Evolutionary conservation across 2,797 vertebrate genomes (phyloP), one percentile per base, ranked within the genome.

Genomic region (Sternarchorhynchus goeldii): DNA sequence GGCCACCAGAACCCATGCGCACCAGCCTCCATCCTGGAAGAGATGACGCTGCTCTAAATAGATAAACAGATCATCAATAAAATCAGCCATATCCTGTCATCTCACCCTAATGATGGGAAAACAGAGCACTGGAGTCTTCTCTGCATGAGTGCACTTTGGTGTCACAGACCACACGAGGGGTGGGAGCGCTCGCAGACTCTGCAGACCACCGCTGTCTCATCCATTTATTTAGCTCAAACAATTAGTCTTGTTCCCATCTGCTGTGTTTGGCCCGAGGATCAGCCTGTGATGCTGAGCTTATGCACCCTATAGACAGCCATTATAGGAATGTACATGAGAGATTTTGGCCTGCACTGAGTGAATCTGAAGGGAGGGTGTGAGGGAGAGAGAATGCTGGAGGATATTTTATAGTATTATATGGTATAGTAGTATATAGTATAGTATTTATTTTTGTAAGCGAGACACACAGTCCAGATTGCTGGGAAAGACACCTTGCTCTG

Each of bases 321-420:
- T 83, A 87, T 78, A 84, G 62, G 78, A 84, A 85, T 76, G 73
- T 79, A 70, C 71, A 76, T 62, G 70, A 57, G 75, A 70, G 67
- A 83, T 59, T 76, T 82, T 60, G 59, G 18, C 68, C 68, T 16
- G 25, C 31, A 36, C 66, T 63, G 66, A 77, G 67, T 60, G 76
- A 73, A 72, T 73, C 58, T 76, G 73, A 82, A 78, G 77, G 41
- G 79, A 56, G 73, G 45, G 65, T 80, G 82, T 84, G 85, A 62
- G 25, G 68, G 71, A 70, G 70, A 67, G 81, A 86, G 62, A 81
- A 72, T 12, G 85, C 92, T 89, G 83, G 79, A 86, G 90, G 91
- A 84, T 80, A 86, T 79, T 85, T 87, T 76, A 82, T 85, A 82
- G 86, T 81, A 84, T 25, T 25, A 25, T 25, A 25, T 25, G 25